Evolutionary conservation across 1,140 invertebrate genomes (phyloP).

Genomic region (Pseudomyrmex pallidus): DNA sequence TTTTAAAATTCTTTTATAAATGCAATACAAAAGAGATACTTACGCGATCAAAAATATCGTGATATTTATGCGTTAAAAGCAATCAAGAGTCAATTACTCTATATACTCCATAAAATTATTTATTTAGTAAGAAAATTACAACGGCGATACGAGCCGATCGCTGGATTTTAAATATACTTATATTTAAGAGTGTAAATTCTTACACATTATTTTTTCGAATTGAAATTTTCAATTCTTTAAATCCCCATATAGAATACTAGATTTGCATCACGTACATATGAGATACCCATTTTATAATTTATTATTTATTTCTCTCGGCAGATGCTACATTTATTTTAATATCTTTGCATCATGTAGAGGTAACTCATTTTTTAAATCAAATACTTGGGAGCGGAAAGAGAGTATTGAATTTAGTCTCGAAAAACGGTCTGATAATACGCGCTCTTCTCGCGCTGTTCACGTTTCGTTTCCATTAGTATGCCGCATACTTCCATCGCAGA

Average conservation of each 20-base stretch:
- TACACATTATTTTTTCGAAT: too few species aligned
- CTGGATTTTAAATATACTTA: too few species aligned
- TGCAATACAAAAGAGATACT: neutral
- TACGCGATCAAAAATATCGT: constrained; percentile 2
- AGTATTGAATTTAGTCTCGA: neutral
- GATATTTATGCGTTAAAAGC: neutral
- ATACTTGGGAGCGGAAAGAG: neutral
- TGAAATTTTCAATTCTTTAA: too few species aligned
- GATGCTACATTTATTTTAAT: neutral
- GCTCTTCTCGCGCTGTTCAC: neutral
- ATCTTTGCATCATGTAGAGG: neutral
- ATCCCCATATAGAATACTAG: too few species aligned
- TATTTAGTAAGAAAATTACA: too few species aligned
- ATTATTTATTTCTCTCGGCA: too few species aligned
- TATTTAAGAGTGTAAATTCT: too few species aligned
- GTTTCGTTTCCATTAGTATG: constrained; percentile 8
- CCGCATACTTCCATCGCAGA: neutral
- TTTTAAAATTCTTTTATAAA: neutral
- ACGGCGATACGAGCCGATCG: too few species aligned
- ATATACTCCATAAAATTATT: too few species aligned
- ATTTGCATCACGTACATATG: too few species aligned
- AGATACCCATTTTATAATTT: too few species aligned
- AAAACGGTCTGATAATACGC: neutral
- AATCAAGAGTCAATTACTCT: neutral
- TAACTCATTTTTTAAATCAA: too few species aligned